Percentiles rank a stretch among this genome's conserved stretches.
phyloP scores from a whole-genome alignment of 1,140 invertebrate species.

The Telenomus remus region DNA sequence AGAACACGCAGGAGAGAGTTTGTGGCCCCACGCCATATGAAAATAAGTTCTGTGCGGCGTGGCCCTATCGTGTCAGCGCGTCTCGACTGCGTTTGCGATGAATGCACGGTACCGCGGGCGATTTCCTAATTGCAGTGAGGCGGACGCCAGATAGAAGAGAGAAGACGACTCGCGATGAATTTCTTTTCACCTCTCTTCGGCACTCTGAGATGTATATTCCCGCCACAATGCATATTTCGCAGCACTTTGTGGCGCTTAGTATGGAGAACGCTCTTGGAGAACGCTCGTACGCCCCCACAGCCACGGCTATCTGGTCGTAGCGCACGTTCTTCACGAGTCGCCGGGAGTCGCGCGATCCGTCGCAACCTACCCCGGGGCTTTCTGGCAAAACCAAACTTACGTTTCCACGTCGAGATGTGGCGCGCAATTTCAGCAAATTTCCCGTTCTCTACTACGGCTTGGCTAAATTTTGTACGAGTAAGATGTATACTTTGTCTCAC shows the following conservation, averaged over 20 bases:
- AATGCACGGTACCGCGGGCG: conserved; percentile 67
- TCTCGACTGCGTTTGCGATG: conserved; percentile 62
- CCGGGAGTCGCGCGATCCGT: conserved; percentile 24
- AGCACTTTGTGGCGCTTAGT: conserved; percentile 58
- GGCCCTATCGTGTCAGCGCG: conserved; percentile 58
- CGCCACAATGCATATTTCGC: conserved; percentile 43
- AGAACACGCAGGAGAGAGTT: conserved; percentile 15
- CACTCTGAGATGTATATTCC: conserved; percentile 57
- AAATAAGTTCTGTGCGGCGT: conserved; percentile 38
- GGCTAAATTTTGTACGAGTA: conserved; percentile 25
- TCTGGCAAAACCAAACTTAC: conserved; percentile 15
- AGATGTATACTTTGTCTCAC: conserved; percentile 29
- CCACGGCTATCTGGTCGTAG: conserved; percentile 39
- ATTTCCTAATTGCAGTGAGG: conserved; percentile 70
- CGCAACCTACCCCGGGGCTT: background rate
- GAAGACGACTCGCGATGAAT: conserved; percentile 39
- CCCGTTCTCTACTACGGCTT: conserved; percentile 35
- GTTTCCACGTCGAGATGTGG: conserved; percentile 3
- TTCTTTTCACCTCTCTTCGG: conserved; percentile 60
- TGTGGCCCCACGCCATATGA: conserved; percentile 34
- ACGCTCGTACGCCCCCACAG: conserved; percentile 63
- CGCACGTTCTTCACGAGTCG: conserved; percentile 46
- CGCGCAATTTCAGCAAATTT: conserved; percentile 34
- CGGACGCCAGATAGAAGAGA: conserved; percentile 28
- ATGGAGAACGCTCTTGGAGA: conserved; percentile 17